These are phyloP conservation scores for Nephrotoma flavescens DNA, from an alignment of 2,888 invertebrate species.

Conservation along the genomic window DNA sequence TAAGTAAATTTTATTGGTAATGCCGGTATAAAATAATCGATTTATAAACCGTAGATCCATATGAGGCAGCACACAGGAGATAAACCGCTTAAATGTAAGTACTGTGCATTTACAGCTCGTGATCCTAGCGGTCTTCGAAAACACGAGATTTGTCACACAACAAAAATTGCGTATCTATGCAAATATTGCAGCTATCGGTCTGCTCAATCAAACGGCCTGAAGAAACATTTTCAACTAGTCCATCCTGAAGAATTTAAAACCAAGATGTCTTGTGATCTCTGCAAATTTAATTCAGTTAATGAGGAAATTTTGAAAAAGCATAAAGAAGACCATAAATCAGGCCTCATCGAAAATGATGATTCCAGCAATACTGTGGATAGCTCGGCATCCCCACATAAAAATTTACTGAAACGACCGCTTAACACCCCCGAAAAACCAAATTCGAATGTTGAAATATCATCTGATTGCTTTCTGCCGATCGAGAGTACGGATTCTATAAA, in stretches of 20 bases:
- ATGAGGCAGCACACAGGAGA: constrained; percentile 62
- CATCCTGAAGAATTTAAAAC: constrained; percentile 33
- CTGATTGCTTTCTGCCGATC: constrained; percentile 26
- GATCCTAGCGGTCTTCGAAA: constrained; percentile 61
- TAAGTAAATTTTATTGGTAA: constrained; percentile 16
- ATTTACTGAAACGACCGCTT: constrained; percentile 14
- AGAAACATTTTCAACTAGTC: constrained; percentile 40
- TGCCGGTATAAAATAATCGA: not conserved
- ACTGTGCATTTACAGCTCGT: constrained; percentile 52
- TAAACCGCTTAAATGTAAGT: constrained; percentile 56
- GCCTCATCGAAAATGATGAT: constrained; percentile 22
- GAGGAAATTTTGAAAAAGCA: constrained; percentile 20
- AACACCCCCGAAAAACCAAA: constrained; percentile 12
- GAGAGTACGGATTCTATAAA: constrained; percentile 27
- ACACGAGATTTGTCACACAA: constrained; percentile 46
- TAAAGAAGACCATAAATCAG: constrained; percentile 25
- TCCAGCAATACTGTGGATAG: constrained; percentile 12
- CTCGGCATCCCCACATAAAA: constrained; percentile 12
- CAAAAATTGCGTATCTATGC: constrained; percentile 11
- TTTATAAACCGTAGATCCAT: constrained; percentile 38
- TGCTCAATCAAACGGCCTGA: constrained; percentile 27
- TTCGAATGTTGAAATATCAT: constrained; percentile 23
- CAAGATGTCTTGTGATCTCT: constrained; percentile 24
- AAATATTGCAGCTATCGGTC: not conserved
- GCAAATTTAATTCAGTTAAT: constrained; percentile 24